Percentiles rank a stretch among this genome's conserved stretches.
phyloP scores from a whole-genome alignment of 1,140 invertebrate genomes.

The Limonius californicus region DNA sequence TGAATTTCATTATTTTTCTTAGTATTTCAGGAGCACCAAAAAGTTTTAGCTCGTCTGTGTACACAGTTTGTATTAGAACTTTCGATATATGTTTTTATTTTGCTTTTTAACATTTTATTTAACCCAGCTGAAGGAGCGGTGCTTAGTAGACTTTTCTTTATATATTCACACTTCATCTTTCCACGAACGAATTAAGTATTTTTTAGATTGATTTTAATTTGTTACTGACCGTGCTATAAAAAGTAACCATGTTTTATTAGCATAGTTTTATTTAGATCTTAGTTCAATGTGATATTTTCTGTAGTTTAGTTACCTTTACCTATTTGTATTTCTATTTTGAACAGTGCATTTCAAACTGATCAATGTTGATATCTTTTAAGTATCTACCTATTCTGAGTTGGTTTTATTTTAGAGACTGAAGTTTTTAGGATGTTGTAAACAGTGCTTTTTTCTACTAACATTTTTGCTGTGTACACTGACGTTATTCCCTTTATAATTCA shows the following conservation, averaged over 20 bases:
- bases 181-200: too few species aligned
- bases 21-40: neutral
- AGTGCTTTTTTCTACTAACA: conserved; percentile 2
- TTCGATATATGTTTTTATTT: conserved; percentile 18
- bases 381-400: conserved; percentile 13
- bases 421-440: conserved; percentile 4
- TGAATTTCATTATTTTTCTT: conserved; percentile 8
- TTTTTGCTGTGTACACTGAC: conserved; percentile 43
- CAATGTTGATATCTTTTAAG: neutral
- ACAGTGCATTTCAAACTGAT: neutral
- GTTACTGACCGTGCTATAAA: conserved; percentile 8
- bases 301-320: neutral
- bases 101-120: neutral
- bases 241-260: conserved; percentile 18
- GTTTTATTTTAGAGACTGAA: conserved; percentile 16
- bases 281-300: conserved; percentile 11
- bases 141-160: neutral
- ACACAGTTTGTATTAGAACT: conserved; percentile 29
- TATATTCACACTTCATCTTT: neutral
- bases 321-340: neutral
- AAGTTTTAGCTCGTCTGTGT: conserved; percentile 29
- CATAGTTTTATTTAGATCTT: conserved; percentile 3
- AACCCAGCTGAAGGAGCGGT: neutral
- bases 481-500: conserved; percentile 27
- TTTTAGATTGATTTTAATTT: too few species aligned